These are phyloP conservation scores for Seladonia tumulorum DNA, from an alignment of 2,888 invertebrate genomes.

Conservation along the genomic window DNA sequence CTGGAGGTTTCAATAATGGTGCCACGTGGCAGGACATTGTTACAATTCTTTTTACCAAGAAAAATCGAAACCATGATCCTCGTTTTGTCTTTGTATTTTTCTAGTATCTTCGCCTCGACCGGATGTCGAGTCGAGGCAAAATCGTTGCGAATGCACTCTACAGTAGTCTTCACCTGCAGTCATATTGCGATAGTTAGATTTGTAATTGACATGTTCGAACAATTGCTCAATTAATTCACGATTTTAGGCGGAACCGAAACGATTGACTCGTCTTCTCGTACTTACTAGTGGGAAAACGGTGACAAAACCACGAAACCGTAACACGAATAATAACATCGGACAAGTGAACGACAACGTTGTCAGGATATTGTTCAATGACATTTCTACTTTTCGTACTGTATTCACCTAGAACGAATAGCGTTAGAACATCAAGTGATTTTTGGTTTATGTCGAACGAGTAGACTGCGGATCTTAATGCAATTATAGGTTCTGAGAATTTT, in stretches of 20 bases:
- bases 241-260: neutral
- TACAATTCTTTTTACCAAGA: neutral
- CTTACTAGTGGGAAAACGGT: neutral
- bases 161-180: neutral
- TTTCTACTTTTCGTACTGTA: neutral
- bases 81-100: neutral
- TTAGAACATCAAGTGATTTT: too few species aligned
- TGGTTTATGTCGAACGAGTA: too few species aligned
- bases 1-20: too few species aligned
- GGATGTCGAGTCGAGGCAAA: neutral
- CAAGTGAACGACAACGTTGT: neutral
- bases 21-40: too few species aligned
- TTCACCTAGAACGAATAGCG: neutral
- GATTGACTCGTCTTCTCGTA: neutral
- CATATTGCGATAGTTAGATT: neutral
- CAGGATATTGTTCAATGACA: neutral
- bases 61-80: neutral
- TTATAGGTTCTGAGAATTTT: too few species aligned
- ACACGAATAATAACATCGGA: neutral
- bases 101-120: neutral
- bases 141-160: neutral
- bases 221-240: neutral
- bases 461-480: neutral
- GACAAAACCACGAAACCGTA: neutral
- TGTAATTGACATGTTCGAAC: neutral